Conservation (phyloP, 2,888 invertebrate genomes). For the Cheilosia soror region DNA sequence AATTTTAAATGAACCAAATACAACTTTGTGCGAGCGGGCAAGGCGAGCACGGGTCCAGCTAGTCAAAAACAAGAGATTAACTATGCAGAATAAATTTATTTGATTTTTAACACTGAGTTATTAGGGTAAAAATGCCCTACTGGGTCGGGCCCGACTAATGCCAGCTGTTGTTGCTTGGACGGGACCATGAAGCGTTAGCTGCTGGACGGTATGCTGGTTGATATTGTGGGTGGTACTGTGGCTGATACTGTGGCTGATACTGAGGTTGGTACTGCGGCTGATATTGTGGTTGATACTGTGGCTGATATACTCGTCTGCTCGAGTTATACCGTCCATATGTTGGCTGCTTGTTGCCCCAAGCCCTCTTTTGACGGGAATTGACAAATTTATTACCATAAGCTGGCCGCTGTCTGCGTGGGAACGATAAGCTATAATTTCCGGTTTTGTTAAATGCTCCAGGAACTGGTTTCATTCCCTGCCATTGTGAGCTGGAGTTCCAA, state of each 20-base stretch:
- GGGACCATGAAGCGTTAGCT: conserved; percentile 28
- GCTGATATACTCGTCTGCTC: conserved; percentile 2
- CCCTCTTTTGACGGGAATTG: neutral
- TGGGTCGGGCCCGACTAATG: neutral
- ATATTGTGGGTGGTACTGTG: neutral
- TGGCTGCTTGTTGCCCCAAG: conserved; percentile 5
- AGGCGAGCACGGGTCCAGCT: no score
- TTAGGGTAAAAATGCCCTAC: no score
- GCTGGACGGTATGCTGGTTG: conserved; percentile 28
- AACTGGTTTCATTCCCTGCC: conserved; percentile 4
- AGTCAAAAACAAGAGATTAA: no score
- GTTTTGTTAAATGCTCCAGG: neutral
- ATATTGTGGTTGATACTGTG: neutral
- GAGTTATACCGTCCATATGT: neutral
- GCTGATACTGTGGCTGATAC: neutral
- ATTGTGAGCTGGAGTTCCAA: neutral
- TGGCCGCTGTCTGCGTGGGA: neutral
- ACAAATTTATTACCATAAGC: neutral
- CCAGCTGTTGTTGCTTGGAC: conserved; percentile 19
- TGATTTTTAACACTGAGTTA: no score
- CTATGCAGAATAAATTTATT: no score
- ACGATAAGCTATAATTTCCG: neutral
- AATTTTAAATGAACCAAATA: no score
- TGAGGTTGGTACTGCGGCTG: neutral
- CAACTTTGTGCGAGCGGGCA: no score